Evolutionary conservation across 2,888 invertebrate species (phyloP).

Genomic region (Hyposoter didymator): DNA sequence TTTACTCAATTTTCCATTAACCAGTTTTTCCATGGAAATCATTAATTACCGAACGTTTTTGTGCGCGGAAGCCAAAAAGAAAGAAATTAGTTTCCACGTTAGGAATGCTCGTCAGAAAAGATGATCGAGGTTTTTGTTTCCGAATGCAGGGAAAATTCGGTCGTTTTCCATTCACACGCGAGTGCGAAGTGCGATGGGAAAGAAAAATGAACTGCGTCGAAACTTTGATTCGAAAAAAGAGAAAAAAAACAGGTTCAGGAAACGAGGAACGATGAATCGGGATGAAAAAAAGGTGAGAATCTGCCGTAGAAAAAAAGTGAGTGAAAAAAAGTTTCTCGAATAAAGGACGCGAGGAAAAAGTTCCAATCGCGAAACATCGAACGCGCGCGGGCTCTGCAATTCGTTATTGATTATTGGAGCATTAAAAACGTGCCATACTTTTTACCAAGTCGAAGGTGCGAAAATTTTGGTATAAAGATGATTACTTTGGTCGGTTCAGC

Average conservation of each 20-base stretch:
- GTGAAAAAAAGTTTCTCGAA: background rate
- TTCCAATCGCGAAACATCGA: constrained; percentile 8
- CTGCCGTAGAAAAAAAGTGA: background rate
- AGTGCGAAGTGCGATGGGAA: background rate
- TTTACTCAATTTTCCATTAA: constrained; percentile 36
- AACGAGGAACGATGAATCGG: background rate
- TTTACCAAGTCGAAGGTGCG: constrained; percentile 26
- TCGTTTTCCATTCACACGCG: background rate
- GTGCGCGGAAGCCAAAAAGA: constrained; percentile 22
- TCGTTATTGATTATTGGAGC: constrained; percentile 8
- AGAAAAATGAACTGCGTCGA: background rate
- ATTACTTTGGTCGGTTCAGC: constrained; percentile 23
- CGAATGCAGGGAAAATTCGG: constrained; percentile 3
- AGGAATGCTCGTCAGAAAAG: constrained; percentile 41
- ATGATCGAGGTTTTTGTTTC: constrained; percentile 1
- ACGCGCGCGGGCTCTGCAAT: background rate
- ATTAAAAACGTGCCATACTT: background rate
- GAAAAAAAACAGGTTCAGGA: background rate
- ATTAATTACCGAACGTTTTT: constrained; percentile 34
- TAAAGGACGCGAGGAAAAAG: background rate
- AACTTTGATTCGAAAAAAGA: background rate
- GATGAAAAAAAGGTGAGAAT: background rate
- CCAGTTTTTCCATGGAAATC: constrained; percentile 20
- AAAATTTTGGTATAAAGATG: background rate
- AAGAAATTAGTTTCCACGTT: constrained; percentile 44